Base-by-base conservation (phyloP, 2,888 invertebrate species). In the Saturnia japonica region DNA sequence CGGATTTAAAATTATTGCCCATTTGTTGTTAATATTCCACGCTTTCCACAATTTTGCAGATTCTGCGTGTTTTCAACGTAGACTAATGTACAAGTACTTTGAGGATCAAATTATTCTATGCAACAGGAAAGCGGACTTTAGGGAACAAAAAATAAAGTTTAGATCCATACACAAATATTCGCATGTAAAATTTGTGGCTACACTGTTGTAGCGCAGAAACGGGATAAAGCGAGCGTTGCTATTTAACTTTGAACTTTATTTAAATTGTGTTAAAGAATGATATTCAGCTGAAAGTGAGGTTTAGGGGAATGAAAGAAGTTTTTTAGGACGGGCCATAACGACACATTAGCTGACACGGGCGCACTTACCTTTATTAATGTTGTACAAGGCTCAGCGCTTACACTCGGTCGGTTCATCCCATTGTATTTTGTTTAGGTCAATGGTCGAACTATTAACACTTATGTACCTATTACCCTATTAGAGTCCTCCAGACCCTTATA, bases 321-420 rank as follows among this genome's bases (percentile, higher is more conserved):
- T 91, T 91, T 90, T 89, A 88, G 91, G 86, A 86, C 83, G 87
- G 88, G 85, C 85, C 88, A 88, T 93, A 91, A 93, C 90, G 88
- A 86, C 89, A 91, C 91, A 93, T 93, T 93, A 92, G 89, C 85
- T 84, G 88, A 87, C 88, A 88, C 84, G 86, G 87, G 85, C 87
- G 85, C 88, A 86, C 88, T 91, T 90, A 91, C 91, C 90, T 92
- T 91, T 91, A 91, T 90, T 90, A 91, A 91, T 91, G 90, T 82
- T 88, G 85, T 88, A 91, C 91, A 91, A 85, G 89, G 87, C 84
- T 88, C 85, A 81, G 85, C 86, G 87, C 88, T 91, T 85, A 85
- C 78, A 78, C 79, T 72, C 72, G 72, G 76, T 67, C 68, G 72
- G 74, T 75, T 74, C 78, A 77, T 79, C 79, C 80, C 82, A 77